Evolutionary conservation across 2,113 vertebrate genomes (phyloP).

Genomic region (Carettochelys insculpta): DNA sequence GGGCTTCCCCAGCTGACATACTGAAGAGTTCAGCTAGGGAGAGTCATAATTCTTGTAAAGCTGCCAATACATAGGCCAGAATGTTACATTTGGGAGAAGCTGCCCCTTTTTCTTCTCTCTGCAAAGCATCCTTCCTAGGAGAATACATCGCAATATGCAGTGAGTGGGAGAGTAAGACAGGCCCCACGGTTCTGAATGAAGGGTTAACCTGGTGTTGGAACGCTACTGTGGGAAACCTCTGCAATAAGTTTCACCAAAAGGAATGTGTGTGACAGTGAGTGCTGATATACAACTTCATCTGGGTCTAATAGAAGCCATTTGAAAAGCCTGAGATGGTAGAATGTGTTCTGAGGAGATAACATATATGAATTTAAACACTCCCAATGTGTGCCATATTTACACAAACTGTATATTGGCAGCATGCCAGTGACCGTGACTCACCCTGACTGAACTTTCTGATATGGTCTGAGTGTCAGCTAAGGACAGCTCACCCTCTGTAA

Average conservation of each 20-base stretch:
- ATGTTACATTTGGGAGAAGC: neutral
- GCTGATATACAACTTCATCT: neutral
- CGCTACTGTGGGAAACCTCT: neutral
- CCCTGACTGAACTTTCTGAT: constrained; percentile 49
- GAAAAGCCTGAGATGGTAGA: constrained; percentile 21
- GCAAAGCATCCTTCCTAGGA: constrained; percentile 32
- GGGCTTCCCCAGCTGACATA: neutral
- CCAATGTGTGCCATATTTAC: neutral
- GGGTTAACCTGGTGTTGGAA: neutral
- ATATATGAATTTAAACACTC: constrained; percentile 24
- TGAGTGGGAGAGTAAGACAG: neutral
- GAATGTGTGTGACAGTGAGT: neutral
- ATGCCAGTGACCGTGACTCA: constrained; percentile 17
- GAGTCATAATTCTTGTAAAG: neutral
- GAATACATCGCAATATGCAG: neutral
- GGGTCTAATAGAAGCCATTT: neutral
- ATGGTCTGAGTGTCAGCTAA: neutral
- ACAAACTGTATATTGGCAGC: neutral
- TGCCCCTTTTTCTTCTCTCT: constrained; percentile 34
- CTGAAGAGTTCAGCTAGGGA: constrained; percentile 24
- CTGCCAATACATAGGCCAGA: neutral
- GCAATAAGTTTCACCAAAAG: neutral
- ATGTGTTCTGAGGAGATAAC: constrained; percentile 56
- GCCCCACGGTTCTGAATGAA: neutral
- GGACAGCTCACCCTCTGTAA: constrained; percentile 10